Percentiles rank a stretch among this genome's conserved stretches.
phyloP scores from a whole-genome alignment of 2,113 vertebrate species.

The Cyrtonyx montezumae region DNA sequence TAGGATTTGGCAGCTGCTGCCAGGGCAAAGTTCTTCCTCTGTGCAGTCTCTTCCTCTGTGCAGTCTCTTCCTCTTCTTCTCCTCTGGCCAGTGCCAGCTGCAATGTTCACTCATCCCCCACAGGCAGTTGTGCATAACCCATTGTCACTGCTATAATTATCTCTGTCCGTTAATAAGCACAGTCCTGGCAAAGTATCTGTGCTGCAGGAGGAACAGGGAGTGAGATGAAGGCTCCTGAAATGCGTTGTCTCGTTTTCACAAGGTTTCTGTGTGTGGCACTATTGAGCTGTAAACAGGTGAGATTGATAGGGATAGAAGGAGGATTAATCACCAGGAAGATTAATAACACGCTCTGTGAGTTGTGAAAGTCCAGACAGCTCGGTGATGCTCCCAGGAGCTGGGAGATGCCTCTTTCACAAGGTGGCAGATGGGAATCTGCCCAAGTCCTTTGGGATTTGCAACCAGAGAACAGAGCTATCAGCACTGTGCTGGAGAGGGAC shows the following conservation, averaged over 20 bases:
- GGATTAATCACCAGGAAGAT: background rate
- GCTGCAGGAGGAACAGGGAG: background rate
- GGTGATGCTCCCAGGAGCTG: background rate
- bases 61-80: background rate
- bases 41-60: fast-evolving
- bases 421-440: background rate
- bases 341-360: background rate
- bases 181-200: background rate
- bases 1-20: background rate
- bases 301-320: background rate
- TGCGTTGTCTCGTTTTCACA: background rate
- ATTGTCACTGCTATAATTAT: background rate
- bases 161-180: background rate
- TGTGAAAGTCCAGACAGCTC: constrained; percentile 32
- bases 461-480: background rate
- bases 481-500: fast-evolving
- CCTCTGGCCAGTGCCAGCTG: fast-evolving
- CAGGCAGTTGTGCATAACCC: background rate
- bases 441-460: background rate
- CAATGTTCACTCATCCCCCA: fast-evolving
- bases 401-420: background rate
- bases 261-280: constrained; percentile 50
- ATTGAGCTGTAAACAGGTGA: constrained; percentile 39
- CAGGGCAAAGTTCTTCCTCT: background rate
- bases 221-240: background rate